A percentile compares a stretch with the other conserved stretches of the same genome.
phyloP scores from a whole-genome alignment of 2,113 vertebrate species.

The Boleophthalmus pectinirostris region DNA sequence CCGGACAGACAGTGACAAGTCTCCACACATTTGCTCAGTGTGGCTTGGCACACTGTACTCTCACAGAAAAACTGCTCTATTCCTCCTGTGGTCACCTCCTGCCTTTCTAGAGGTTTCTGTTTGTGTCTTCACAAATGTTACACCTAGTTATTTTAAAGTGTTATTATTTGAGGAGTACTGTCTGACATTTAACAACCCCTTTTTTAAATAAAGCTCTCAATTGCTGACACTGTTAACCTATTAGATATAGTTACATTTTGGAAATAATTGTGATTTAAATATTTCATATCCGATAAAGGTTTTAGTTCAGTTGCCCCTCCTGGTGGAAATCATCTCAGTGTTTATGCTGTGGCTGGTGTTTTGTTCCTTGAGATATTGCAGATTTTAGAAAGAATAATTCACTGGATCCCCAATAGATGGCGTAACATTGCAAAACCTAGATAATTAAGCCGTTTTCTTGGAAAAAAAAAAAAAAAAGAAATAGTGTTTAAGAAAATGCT shows the following conservation, averaged over 20 bases:
- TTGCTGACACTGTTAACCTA: no score
- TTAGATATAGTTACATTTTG: no score
- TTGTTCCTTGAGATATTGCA: neutral
- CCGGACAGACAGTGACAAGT: slow-evolving; percentile 38
- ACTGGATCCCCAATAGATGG: neutral
- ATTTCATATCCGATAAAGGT: no score
- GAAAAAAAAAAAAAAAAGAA: neutral
- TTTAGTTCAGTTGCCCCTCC: no score
- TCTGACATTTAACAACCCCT: no score
- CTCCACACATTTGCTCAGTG: slow-evolving; percentile 45
- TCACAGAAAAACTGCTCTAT: slow-evolving; percentile 54
- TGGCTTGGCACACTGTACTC: slow-evolving; percentile 45
- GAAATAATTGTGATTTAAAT: no score
- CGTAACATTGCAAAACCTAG: neutral
- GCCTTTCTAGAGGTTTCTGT: slow-evolving; percentile 54
- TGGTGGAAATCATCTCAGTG: no score
- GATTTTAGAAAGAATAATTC: neutral
- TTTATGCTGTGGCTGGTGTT: neutral
- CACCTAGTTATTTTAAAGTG: slow-evolving; percentile 15
- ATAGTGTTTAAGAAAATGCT: slow-evolving; percentile 17
- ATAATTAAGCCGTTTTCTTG: neutral
- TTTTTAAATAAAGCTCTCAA: neutral
- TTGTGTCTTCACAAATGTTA: slow-evolving; percentile 51
- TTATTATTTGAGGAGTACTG: neutral
- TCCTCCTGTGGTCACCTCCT: slow-evolving; percentile 50